These are phyloP conservation scores for Babyrousa celebensis DNA, from an alignment of 2,797 vertebrate genomes.

Conservation along the genomic window DNA sequence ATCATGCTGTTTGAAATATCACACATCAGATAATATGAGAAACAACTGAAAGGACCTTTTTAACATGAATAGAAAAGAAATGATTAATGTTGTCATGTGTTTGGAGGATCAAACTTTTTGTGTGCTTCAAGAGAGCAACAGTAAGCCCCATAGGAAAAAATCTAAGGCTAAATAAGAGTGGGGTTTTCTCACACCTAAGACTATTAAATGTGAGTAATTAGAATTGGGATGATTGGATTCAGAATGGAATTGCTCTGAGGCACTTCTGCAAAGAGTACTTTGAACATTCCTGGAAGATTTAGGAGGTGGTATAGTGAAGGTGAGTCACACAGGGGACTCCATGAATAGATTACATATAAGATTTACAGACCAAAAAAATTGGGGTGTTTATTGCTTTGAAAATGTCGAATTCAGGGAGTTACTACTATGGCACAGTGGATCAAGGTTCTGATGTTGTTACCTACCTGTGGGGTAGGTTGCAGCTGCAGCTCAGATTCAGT, in stretches of 20 bases:
- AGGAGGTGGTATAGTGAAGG: not conserved
- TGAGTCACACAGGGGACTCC: not conserved
- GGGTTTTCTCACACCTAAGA: not conserved
- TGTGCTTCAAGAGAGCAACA: not conserved
- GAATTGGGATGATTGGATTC: conserved; percentile 30
- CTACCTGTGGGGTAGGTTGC: too few relatives aligned
- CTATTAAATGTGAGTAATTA: conserved; percentile 16
- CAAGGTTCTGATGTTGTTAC: too few relatives aligned
- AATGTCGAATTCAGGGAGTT: conserved; percentile 1
- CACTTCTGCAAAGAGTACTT: not conserved
- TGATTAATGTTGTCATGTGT: not conserved
- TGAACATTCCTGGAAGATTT: not conserved
- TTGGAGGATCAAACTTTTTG: not conserved
- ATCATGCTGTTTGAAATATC: conserved; percentile 26
- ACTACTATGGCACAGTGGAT: too few relatives aligned
- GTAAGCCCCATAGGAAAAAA: not conserved
- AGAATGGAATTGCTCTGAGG: not conserved
- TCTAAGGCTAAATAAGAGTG: not conserved
- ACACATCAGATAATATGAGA: not conserved
- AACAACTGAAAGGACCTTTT: not conserved
- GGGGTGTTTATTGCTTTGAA: not conserved
- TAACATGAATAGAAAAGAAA: not conserved
- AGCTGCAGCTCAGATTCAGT: too few relatives aligned
- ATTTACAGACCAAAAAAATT: not conserved
- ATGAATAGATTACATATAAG: not conserved